Conservation (phyloP, 2,113 vertebrate species). For the Ondatra zibethicus region DNA sequence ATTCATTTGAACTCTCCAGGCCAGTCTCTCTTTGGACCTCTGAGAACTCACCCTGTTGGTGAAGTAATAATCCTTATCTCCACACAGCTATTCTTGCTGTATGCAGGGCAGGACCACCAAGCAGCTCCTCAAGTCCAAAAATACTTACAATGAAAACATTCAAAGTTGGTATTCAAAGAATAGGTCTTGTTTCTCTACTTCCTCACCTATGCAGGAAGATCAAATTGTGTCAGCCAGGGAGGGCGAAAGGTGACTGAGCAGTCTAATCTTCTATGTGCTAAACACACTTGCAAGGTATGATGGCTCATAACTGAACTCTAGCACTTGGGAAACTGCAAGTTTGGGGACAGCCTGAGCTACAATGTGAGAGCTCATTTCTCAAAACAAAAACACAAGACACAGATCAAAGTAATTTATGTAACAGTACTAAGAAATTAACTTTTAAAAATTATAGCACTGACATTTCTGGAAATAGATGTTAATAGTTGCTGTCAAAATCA, state of each 20-base stretch:
- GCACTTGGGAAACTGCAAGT: background rate
- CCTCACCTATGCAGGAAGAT: background rate
- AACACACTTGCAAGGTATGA: no score
- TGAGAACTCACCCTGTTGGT: background rate
- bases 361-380: background rate
- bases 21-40: no score
- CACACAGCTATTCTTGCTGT: background rate
- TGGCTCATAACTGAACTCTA: background rate
- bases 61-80: background rate
- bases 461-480: slow-evolving; percentile 59
- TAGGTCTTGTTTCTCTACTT: background rate
- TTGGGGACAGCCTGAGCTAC: background rate
- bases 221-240: background rate
- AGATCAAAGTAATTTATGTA: background rate
- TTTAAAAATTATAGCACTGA: slow-evolving; percentile 27
- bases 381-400: background rate
- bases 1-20: background rate
- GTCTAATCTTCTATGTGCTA: background rate
- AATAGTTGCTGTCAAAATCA: slow-evolving; percentile 46
- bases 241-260: background rate
- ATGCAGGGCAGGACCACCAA: background rate
- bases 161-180: background rate
- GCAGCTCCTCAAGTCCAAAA: background rate
- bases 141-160: background rate
- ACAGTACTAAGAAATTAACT: slow-evolving; percentile 9